These are phyloP conservation scores for Hypolimnas misippus DNA, from an alignment of 2,888 invertebrate species.

Conservation along the genomic window DNA sequence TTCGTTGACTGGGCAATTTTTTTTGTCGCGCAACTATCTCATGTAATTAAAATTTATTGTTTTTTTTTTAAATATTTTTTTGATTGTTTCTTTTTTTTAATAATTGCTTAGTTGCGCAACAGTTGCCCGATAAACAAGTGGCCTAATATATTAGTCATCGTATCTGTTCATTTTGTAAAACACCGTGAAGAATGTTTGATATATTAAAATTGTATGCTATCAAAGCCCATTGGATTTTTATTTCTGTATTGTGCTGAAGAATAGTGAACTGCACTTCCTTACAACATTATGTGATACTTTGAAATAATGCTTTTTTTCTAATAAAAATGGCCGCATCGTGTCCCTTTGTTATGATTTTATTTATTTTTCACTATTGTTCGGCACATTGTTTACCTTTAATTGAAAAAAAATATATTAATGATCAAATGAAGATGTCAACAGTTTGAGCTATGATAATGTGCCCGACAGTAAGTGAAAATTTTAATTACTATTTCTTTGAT, in stretches of 20 bases:
- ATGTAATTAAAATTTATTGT: not conserved
- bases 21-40: not conserved
- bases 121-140: slow-evolving; percentile 9
- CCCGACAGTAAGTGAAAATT: slow-evolving; percentile 59
- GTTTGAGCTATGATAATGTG: slow-evolving; percentile 65
- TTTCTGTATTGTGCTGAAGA: slow-evolving; percentile 80
- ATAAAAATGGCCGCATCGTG: slow-evolving; percentile 28
- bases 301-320: slow-evolving; percentile 17
- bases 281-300: slow-evolving; percentile 58
- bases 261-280: slow-evolving; percentile 85
- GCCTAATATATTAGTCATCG: slow-evolving; percentile 18
- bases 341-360: slow-evolving; percentile 51
- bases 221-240: slow-evolving; percentile 58
- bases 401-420: slow-evolving; percentile 13
- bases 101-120: not conserved
- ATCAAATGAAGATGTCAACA: slow-evolving; percentile 25
- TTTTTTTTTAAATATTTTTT: not conserved
- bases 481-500: not conserved
- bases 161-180: slow-evolving; percentile 33
- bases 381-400: slow-evolving; percentile 82
- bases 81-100: not conserved
- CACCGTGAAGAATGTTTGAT: slow-evolving; percentile 58
- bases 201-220: slow-evolving; percentile 68
- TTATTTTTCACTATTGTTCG: slow-evolving; percentile 92
- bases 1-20: slow-evolving; percentile 14